Evolutionary conservation across 2,888 invertebrate species (phyloP).

Genomic region (Stratiomys singularior): DNA sequence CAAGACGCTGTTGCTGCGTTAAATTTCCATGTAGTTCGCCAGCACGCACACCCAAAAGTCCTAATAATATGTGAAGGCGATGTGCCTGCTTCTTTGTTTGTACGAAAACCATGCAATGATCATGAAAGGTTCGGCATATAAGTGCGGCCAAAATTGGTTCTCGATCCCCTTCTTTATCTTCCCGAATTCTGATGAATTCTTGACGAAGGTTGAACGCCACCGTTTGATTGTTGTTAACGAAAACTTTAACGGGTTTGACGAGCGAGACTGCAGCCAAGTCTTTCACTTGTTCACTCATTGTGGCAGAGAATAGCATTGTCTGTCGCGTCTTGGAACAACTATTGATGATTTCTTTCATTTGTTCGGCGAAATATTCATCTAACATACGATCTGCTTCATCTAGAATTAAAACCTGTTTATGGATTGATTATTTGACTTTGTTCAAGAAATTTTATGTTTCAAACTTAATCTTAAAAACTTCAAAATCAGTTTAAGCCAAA

Average conservation of each 20-base stretch:
- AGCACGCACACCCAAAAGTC: conserved; percentile 87
- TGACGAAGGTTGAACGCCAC: conserved; percentile 95
- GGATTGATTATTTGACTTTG: not conserved
- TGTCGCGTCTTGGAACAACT: conserved; percentile 92
- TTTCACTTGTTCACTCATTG: conserved; percentile 99
- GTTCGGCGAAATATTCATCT: conserved; percentile 98
- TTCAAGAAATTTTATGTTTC: not conserved
- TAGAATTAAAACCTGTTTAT: conserved; percentile 67
- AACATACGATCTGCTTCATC: conserved; percentile 88
- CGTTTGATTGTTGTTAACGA: conserved; percentile 95
- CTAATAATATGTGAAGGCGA: conserved; percentile 89
- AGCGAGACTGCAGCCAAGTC: conserved; percentile 94
- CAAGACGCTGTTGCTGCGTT: conserved; percentile 93
- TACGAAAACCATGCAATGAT: conserved; percentile 94
- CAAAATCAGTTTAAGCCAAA: not conserved
- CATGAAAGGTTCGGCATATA: conserved; percentile 88
- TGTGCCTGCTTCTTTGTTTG: conserved; percentile 97
- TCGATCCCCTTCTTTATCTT: conserved; percentile 88
- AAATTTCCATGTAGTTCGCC: conserved; percentile 94
- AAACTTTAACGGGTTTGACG: conserved; percentile 91
- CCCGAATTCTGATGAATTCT: conserved; percentile 94
- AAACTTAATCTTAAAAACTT: not conserved
- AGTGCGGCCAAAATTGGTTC: conserved; percentile 88
- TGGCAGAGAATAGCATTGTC: conserved; percentile 98
- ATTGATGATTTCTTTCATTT: conserved; percentile 97